These are phyloP conservation scores for Triops cancriformis DNA, from an alignment of 1,140 invertebrate genomes.

Conservation along the genomic window DNA sequence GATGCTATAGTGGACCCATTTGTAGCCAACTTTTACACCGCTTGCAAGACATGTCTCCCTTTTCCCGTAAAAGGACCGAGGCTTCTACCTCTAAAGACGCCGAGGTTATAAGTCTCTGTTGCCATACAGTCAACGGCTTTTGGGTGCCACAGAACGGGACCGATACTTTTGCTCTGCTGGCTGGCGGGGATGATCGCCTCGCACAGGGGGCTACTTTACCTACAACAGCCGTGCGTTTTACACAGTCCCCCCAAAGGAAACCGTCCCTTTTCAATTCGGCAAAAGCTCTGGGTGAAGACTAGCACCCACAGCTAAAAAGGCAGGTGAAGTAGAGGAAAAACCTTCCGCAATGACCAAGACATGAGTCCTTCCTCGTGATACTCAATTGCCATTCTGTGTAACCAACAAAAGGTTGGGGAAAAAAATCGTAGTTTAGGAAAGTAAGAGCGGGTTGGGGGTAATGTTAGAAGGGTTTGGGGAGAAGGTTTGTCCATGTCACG, in stretches of 20 bases:
- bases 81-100: neutral
- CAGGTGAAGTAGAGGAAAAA: neutral
- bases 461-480: neutral
- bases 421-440: neutral
- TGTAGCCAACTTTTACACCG: neutral
- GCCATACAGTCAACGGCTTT: neutral
- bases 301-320: constrained; percentile 12
- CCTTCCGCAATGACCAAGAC: neutral
- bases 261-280: constrained; percentile 3
- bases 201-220: neutral
- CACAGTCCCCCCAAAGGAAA: neutral
- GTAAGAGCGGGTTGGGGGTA: neutral
- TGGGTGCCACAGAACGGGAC: neutral
- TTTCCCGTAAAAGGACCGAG: neutral
- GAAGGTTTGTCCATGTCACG: neutral
- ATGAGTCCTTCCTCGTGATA: neutral
- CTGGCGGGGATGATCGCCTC: neutral
- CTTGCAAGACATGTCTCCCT: neutral
- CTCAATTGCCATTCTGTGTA: neutral
- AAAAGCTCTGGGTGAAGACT: neutral
- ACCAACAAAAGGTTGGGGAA: neutral
- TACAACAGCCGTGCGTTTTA: neutral
- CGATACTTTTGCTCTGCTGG: neutral
- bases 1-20: neutral
- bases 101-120: neutral